Evolutionary conservation across 1,140 invertebrate genomes (phyloP), one percentile per base, ranked within the genome.

Genomic region (Tenebrio molitor): DNA sequence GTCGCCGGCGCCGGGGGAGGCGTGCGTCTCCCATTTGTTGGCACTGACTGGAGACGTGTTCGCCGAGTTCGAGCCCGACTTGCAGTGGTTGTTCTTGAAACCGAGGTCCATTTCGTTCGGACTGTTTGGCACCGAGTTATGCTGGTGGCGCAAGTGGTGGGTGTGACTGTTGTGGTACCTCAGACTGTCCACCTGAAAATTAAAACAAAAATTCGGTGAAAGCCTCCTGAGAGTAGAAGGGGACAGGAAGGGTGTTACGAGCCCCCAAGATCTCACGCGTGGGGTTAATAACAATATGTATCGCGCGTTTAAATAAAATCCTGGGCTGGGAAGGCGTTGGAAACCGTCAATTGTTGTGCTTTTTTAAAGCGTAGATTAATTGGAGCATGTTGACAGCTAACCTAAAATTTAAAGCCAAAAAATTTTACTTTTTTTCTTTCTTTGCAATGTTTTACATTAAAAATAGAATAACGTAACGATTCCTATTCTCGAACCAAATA

Each of bases 101-200:
- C 86, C 84, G 69, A 85, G 79, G 72, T 87, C 84, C 79, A 84
- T 86, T 78, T 91, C 89, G 83, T 90, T 90, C 4, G 93, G 93
- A 81, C 92, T 94, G 69, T 92, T 93, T 19, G 93, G 93, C 78
- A 94, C 91, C 6, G 93, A 95, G 79, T 91, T 93, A 77, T 86
- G 82, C 77, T 75, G 84, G 82, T 81, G 85, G 77, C 66, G 82
- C 74, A 74, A 83, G 79, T 83, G 87, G 82, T 84, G 85, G 76
- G 81, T 85, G 80, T 83, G 87, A 76, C 84, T 83, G 73, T 85
- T 84, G 67, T 84, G 79, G 74, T 86, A 86, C 25, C 86, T 80
- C 71, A 84, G 80, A 67, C 84, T 85, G 72, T 86, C 85, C 65
- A 85, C 81, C 85, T 86, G 41, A 86, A 81, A 76, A 15, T 8